Conservation (phyloP, 2,888 invertebrate genomes). For the Phalera bucephala region DNA sequence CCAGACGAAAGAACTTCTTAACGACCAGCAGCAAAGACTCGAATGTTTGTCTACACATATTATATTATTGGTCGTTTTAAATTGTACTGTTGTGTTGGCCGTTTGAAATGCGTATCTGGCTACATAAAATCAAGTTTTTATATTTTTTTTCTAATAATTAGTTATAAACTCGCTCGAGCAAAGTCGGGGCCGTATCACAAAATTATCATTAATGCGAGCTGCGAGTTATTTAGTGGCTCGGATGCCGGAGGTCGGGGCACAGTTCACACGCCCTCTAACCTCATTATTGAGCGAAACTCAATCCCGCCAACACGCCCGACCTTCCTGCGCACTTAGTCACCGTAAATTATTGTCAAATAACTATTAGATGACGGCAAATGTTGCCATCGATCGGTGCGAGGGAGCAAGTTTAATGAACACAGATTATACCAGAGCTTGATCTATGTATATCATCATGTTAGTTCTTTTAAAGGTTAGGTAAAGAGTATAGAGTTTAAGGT, state of each 20-base stretch:
- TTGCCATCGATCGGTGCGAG: not conserved
- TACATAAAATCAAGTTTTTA: too few relatives aligned
- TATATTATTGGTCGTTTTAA: too few relatives aligned
- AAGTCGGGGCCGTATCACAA: conserved; percentile 9
- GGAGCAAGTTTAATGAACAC: not conserved
- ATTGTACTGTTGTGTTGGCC: too few relatives aligned
- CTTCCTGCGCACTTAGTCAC: conserved; percentile 30
- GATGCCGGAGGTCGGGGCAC: conserved; percentile 27
- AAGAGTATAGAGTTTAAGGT: too few relatives aligned
- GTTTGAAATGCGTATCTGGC: too few relatives aligned
- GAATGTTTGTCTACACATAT: too few relatives aligned
- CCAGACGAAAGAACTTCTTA: too few relatives aligned
- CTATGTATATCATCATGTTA: too few relatives aligned
- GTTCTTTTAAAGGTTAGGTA: too few relatives aligned
- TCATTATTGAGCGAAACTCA: conserved; percentile 57
- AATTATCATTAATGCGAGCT: conserved; percentile 19
- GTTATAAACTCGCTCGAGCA: not conserved
- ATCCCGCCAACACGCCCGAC: conserved; percentile 37
- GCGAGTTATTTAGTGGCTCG: conserved; percentile 26
- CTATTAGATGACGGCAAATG: conserved; percentile 32
- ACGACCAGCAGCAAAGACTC: too few relatives aligned
- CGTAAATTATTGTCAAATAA: conserved; percentile 40
- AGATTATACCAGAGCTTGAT: too few relatives aligned
- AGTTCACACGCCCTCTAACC: conserved; percentile 47
- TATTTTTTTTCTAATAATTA: too few relatives aligned